Percentiles rank a stretch among this genome's conserved stretches.
These are phyloP conservation scores for Empis livida DNA, from an alignment of 2,888 invertebrate genomes.

Conservation along the genomic window DNA sequence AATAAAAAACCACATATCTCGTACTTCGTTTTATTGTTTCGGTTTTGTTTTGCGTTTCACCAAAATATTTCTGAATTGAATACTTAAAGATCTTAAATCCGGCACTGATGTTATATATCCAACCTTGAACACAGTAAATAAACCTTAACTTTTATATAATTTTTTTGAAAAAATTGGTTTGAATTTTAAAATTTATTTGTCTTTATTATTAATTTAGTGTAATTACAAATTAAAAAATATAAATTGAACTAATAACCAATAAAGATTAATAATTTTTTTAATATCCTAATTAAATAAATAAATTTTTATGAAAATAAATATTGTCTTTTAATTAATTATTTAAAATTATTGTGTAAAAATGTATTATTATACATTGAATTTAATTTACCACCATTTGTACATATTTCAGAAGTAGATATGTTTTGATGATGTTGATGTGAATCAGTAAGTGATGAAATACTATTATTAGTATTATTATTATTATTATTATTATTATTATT, in stretches of 20 bases:
- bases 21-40: too few species aligned
- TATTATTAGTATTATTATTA: not conserved
- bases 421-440: not conserved
- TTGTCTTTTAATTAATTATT: not conserved
- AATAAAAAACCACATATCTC: too few species aligned
- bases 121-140: too few species aligned
- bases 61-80: too few species aligned
- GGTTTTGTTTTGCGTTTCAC: too few species aligned
- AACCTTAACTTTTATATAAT: too few species aligned
- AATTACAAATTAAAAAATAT: not conserved
- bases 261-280: not conserved
- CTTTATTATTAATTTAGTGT: too few species aligned
- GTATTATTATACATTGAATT: not conserved
- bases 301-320: not conserved
- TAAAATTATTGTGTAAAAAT: not conserved
- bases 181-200: too few species aligned
- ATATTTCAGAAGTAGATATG: not conserved
- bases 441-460: not conserved
- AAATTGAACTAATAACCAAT: too few species aligned
- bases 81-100: too few species aligned
- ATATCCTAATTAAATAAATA: slow-evolving; percentile 5
- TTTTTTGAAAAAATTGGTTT: too few species aligned
- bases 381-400: not conserved
- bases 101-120: too few species aligned
- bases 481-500: not conserved